These are phyloP conservation scores for Triops longicaudatus DNA, from an alignment of 1,140 invertebrate species.

Conservation along the genomic window DNA sequence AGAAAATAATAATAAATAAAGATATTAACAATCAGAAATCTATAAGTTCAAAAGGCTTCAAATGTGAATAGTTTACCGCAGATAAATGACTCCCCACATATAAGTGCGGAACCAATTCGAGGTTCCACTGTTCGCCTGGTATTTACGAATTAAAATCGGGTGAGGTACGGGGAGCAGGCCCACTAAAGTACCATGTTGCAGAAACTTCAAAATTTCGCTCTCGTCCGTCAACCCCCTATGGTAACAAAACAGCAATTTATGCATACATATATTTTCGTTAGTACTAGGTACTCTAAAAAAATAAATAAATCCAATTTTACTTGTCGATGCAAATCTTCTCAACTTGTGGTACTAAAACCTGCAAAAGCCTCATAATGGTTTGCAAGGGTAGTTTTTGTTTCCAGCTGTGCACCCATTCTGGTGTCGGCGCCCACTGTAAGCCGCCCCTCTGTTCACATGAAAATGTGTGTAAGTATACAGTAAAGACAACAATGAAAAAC, in stretches of 20 bases:
- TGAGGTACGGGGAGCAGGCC: slow-evolving; percentile 96
- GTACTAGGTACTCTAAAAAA: no score
- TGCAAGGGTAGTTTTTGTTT: slow-evolving; percentile 93
- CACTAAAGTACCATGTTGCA: slow-evolving; percentile 97
- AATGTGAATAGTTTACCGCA: slow-evolving; percentile 54
- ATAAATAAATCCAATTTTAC: slow-evolving; percentile 43
- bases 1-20: no score
- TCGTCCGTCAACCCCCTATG: slow-evolving; percentile 95
- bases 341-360: slow-evolving; percentile 97
- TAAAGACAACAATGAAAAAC: not conserved
- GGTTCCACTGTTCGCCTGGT: slow-evolving; percentile 95
- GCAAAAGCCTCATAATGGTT: slow-evolving; percentile 96
- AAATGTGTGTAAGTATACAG: no score
- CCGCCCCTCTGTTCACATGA: slow-evolving; percentile 26
- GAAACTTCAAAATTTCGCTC: slow-evolving; percentile 96
- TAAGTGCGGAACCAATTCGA: slow-evolving; percentile 99
- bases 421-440: slow-evolving; percentile 66
- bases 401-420: slow-evolving; percentile 94
- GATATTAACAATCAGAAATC: no score
- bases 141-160: slow-evolving; percentile 96
- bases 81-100: slow-evolving; percentile 98
- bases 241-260: slow-evolving; percentile 31
- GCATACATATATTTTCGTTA: no score
- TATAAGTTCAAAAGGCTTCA: not conserved
- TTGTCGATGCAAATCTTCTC: slow-evolving; percentile 99